Base-by-base conservation (phyloP, 2,113 vertebrate genomes). In the Cyprinodon tularosa region DNA sequence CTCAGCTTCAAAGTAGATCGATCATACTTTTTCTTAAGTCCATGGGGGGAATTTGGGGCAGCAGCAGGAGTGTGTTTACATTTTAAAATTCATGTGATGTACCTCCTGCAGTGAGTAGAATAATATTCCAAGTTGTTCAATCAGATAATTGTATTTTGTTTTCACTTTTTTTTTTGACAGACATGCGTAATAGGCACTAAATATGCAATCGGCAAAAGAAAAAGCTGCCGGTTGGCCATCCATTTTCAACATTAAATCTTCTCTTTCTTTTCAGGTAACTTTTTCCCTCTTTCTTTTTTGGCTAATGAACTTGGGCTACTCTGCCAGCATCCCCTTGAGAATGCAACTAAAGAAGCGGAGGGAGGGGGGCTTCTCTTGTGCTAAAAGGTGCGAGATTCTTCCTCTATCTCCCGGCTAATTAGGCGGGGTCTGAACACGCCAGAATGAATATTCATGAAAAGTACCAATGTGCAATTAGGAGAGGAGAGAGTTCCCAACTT, bases 361-460 rank as follows among this genome's bases (percentile, higher is more conserved):
- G 74, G 68, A 29, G 77, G 86, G 64, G 79, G 70, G 88, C 87
- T 91, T 91, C 90, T 93, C 91, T 92, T 86, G 90, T 91, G 90
- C 91, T 91, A 93, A 91, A 94, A 94, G 94, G 94, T 95, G 92
- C 90, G 87, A 91, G 90, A 91, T 92, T 94, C 92, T 93, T 91
- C 91, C 85, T 93, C 92, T 93, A 92, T 93, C 93, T 94, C 91
- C 82, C 81, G 90, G 90, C 93, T 95, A 95, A 95, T 95, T 94
- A 95, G 93, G 92, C 90, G 91, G 92, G 93, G 94, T 93, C 93
- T 94, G 93, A 94, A 93, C 91, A 78, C 89, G 74, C 86, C 83
- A 59, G 79, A 82, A 95, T 95, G 94, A 95, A 95, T 94, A 95
- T 95, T 95, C 94, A 95, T 95, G 93, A 77, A 86, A 88, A 86